Base-by-base conservation (phyloP, 2,113 vertebrate genomes). In the Tricholaema leucomelas region DNA sequence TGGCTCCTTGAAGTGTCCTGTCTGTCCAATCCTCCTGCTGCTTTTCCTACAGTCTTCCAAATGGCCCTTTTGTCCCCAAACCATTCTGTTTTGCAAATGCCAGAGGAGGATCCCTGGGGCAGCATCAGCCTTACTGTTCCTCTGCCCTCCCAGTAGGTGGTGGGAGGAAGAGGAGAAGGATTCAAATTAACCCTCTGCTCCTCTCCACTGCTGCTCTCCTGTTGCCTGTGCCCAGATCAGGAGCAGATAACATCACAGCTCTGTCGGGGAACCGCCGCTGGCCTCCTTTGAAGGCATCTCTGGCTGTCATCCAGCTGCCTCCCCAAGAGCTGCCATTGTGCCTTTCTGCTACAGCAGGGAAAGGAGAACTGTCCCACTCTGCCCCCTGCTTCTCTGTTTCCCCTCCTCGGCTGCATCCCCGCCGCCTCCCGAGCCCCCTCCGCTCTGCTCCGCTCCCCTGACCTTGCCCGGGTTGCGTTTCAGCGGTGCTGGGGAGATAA, bases 391-490 rank as follows among this genome's bases (percentile, higher is more conserved):
- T 31, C 23, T 12, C 42, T 10, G 42, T 10, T 9, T 79, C 40
- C 28, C 35, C 86, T 67, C 54, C 33, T 28, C 5, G 15, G 52
- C 75, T 55, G 61, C 91, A 73, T 33, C 54, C 35, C 58, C 2
- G 10, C 42, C 33, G 54, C 48, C 72, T 38, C 50, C 50, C 7
- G 3, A 42, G 31, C 61, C 75, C 71, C 56, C 65, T 27, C 55
- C 2, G 6, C 56, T 81, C 78, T 33, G 16, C 35, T 31, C 72
- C 3, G 74, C 65, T 86, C 55, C 48, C 24, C 70, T 90, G 81
- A 80, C 85, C 90, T 91, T 85, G 81, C 91, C 24, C 82, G 88
- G 82, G 64, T 92, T 74, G 42, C 65, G 1, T 94, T 92, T 87
- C 89, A 71, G 36, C 10, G 87, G 83, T 77, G 72, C 33, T 52